Percentiles rank a stretch among this genome's conserved stretches.
phyloP scores from a whole-genome alignment of 2,888 invertebrate species.

The Ectemnius cavifrons region DNA sequence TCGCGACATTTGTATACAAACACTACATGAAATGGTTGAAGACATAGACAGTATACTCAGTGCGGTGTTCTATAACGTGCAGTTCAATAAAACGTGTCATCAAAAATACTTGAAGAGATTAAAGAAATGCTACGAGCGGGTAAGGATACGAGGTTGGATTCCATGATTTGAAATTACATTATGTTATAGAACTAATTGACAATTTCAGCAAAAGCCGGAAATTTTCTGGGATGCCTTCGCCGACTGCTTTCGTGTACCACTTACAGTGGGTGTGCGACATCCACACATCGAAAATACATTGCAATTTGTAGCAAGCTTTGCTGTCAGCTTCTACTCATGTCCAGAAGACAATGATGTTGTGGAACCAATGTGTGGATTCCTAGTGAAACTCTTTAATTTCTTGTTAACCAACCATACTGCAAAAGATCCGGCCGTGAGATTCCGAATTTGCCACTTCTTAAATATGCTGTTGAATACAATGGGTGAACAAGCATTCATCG shows the following conservation, averaged over 20 bases:
- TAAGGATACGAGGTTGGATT: constrained; percentile 69
- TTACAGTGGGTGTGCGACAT: constrained; percentile 84
- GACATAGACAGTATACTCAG: constrained; percentile 22
- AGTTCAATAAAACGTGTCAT: constrained; percentile 83
- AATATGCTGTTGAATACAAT: constrained; percentile 87
- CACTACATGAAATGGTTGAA: constrained; percentile 16
- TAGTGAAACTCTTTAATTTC: constrained; percentile 82
- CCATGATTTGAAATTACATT: neutral
- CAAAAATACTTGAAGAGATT: constrained; percentile 83
- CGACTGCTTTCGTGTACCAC: constrained; percentile 82
- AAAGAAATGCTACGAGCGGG: constrained; percentile 82
- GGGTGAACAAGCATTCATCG: constrained; percentile 87
- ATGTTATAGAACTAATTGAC: constrained; percentile 8
- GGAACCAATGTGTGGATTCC: constrained; percentile 78
- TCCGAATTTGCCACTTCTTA: constrained; percentile 88
- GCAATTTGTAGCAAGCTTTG: constrained; percentile 86
- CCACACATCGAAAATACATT: constrained; percentile 84
- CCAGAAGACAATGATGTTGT: constrained; percentile 77
- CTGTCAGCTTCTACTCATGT: constrained; percentile 80
- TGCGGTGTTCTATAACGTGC: constrained; percentile 82
- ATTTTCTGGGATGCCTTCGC: constrained; percentile 83
- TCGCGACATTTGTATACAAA: no score
- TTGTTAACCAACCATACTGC: constrained; percentile 81
- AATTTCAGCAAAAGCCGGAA: constrained; percentile 79
- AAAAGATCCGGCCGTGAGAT: constrained; percentile 81